Conservation (phyloP, 2,113 vertebrate genomes). For the Heterocephalus glaber region DNA sequence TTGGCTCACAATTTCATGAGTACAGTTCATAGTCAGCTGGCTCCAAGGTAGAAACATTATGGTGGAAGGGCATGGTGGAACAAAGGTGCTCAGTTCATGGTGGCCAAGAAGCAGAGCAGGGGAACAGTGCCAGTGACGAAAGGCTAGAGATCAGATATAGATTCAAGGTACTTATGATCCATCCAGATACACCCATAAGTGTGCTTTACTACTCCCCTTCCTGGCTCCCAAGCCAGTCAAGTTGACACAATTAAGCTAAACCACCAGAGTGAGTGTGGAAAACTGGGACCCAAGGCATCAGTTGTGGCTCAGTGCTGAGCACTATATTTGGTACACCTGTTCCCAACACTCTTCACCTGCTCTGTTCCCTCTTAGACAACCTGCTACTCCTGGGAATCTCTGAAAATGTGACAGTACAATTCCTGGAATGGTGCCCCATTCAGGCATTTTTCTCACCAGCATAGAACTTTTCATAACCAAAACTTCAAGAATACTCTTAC, state of each 20-base stretch:
- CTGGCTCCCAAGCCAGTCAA: background rate
- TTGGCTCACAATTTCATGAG: background rate
- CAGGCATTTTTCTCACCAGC: background rate
- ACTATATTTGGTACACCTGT: background rate
- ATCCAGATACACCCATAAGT: background rate
- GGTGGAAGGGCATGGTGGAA: background rate
- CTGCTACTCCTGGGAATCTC: background rate
- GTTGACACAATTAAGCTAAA: background rate
- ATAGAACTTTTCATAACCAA: background rate
- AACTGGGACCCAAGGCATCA: background rate
- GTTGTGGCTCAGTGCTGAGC: background rate
- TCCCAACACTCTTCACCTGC: background rate
- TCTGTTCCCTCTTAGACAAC: background rate
- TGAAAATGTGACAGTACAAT: background rate
- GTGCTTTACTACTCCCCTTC: background rate
- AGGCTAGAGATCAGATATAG: background rate
- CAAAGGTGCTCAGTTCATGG: background rate
- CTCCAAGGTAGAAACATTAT: background rate
- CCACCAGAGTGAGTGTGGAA: background rate
- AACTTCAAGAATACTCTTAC: background rate
- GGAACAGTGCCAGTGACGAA: background rate
- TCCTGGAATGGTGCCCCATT: background rate
- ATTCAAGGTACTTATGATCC: background rate
- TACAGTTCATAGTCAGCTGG: background rate
- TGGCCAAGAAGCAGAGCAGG: background rate